Evolutionary conservation across 2,888 invertebrate species (phyloP).

Genomic region (Chloroclysta siterata): DNA sequence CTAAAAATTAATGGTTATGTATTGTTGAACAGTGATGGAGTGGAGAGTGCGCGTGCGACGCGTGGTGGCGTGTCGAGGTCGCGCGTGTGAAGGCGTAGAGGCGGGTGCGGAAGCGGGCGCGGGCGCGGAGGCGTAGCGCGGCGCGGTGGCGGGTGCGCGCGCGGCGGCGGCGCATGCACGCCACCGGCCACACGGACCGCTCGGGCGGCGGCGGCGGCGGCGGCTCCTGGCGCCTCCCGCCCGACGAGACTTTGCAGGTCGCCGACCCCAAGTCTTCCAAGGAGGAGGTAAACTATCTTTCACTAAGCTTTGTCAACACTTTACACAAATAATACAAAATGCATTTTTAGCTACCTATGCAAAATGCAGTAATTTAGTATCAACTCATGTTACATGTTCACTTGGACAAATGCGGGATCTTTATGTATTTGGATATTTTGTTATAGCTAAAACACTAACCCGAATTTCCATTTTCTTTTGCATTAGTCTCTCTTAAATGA

Average conservation of each 20-base stretch:
- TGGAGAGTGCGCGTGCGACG: slow-evolving; percentile 54
- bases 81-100: slow-evolving; percentile 67
- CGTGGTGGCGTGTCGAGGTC: slow-evolving; percentile 33
- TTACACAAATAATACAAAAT: too few species aligned
- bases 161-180: slow-evolving; percentile 92
- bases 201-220: slow-evolving; percentile 87
- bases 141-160: slow-evolving; percentile 87
- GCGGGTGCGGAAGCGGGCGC: slow-evolving; percentile 53
- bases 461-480: too few species aligned
- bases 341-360: too few species aligned
- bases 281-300: slow-evolving; percentile 81
- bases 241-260: slow-evolving; percentile 96
- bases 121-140: slow-evolving; percentile 75
- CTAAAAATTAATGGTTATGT: too few species aligned
- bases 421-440: too few species aligned
- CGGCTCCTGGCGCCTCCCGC: slow-evolving; percentile 95
- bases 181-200: slow-evolving; percentile 94
- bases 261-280: slow-evolving; percentile 93
- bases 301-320: not conserved
- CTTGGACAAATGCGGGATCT: too few species aligned
- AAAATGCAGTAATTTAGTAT: too few species aligned
- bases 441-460: too few species aligned
- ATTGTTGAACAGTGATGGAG: slow-evolving; percentile 58
- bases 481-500: too few species aligned
- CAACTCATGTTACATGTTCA: too few species aligned